Base-by-base conservation (phyloP, 2,888 invertebrate genomes). In the Tetranychus truncatus region DNA sequence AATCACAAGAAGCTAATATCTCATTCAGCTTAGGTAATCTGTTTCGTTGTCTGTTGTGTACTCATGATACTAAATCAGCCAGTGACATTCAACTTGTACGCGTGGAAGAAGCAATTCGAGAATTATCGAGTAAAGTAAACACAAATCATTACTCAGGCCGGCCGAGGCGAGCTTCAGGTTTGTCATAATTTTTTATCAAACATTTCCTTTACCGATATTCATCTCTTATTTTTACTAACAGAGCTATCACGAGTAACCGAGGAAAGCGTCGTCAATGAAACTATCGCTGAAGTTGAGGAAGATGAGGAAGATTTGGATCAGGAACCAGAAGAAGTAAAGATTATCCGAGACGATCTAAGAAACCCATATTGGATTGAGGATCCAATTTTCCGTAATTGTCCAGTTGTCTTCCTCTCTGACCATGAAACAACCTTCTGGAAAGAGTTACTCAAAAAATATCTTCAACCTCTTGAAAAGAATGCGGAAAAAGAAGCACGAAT, bases 351-450 rank as follows among this genome's bases (percentile, higher is more conserved):
- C 20, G 69, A 24, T 21, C 7, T 11, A 11, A 20, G 8, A 11
- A 69, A 69, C 20, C 69, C 69, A 1, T 24, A 24, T 24, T 69
- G 69, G 69, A 69, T 69, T 20, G 69, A 69, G 11, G 69, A 69
- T 69, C 21, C 20, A 1, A 21, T 21, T 11, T 69, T 69, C 69
- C 11, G 11, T 11, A 21, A 69, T 11, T 24, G 69, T 69, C 69
- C 69, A 11, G 21, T 69, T 6, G 21, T 69, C 11, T 69, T 24
- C 6, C 65, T 76, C 21, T n/a, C 75, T 20, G n/a, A 45, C 20
- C 55, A 83, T 76, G 86, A 86, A 79, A 79, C 77, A 0, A 78
- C 80, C 20, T 86, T 86, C 81, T 86, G 85, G 85, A 78, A 80
- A 71, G 83, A 83, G 71, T 80, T 86, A 75, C 85, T 86, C 76